Percentiles rank a stretch among this genome's conserved stretches.
Conservation (phyloP, 2,888 invertebrate species). For the Meteorus cinctellus region DNA sequence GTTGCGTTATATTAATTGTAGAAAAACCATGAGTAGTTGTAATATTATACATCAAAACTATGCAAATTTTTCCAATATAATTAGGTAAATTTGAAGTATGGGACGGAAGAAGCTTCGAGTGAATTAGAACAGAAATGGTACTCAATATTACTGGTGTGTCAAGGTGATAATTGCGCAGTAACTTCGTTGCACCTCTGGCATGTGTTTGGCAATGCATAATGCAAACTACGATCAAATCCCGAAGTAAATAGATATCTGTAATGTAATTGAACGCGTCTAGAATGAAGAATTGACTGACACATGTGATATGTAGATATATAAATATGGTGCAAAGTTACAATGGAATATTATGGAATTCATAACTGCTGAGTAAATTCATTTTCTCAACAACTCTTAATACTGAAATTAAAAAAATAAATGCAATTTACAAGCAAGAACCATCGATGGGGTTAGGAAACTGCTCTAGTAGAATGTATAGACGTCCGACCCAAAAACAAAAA, state of each 20-base stretch:
- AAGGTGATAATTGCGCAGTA: conserved; percentile 53
- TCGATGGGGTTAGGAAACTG: conserved; percentile 2
- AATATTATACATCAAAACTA: not conserved
- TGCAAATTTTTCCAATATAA: not conserved
- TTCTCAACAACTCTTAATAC: not conserved
- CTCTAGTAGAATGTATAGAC: not conserved
- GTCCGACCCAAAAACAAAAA: not conserved
- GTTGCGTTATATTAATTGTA: not conserved
- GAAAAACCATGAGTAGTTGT: not conserved
- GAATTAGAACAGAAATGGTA: not conserved
- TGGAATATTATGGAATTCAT: not conserved
- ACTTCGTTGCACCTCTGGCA: conserved; percentile 31
- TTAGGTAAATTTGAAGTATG: not conserved
- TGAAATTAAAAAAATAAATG: not conserved
- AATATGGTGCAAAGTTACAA: too few species aligned
- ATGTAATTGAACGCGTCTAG: not conserved
- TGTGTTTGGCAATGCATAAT: conserved; percentile 25
- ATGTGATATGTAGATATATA: too few species aligned
- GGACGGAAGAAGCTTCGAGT: too few species aligned
- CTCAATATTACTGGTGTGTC: conserved; percentile 30
- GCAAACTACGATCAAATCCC: conserved; percentile 45
- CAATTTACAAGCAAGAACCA: not conserved
- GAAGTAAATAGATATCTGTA: conserved; percentile 20
- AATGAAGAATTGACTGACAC: too few species aligned
- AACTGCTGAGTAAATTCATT: conserved; percentile 7